phyloP scores from a whole-genome alignment of 2,888 invertebrate species.

The Marronus borbonicus region DNA sequence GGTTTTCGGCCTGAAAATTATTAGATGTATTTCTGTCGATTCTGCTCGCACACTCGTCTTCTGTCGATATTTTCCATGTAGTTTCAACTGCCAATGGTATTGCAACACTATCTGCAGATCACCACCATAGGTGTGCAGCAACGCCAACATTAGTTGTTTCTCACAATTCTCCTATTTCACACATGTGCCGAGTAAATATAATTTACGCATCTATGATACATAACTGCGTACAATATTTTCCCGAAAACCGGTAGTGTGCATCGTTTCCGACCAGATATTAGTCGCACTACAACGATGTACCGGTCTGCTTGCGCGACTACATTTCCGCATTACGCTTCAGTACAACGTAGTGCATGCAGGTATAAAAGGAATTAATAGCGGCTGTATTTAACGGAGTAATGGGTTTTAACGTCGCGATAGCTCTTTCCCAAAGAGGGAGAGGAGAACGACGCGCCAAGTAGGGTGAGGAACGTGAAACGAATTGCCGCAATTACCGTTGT shows the following conservation, averaged over 20 bases:
- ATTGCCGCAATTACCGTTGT: slow-evolving; percentile 33
- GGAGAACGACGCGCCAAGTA: neutral
- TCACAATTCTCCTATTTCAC: slow-evolving; percentile 6
- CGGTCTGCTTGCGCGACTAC: neutral
- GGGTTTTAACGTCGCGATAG: slow-evolving; percentile 22
- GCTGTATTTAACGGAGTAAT: slow-evolving; percentile 38
- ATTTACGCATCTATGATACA: slow-evolving; percentile 13
- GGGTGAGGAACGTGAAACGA: neutral
- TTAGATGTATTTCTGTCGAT: neutral
- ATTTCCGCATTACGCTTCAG: neutral
- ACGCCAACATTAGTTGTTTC: neutral
- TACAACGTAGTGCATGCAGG: slow-evolving; percentile 5
- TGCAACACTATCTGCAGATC: slow-evolving; percentile 16
- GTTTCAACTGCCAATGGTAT: slow-evolving; percentile 13
- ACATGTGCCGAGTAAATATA: slow-evolving; percentile 11
- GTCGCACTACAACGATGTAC: neutral
- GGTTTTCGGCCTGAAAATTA: slow-evolving; percentile 24
- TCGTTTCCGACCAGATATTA: neutral
- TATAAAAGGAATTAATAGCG: slow-evolving; percentile 35
- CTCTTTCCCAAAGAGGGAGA: neutral
- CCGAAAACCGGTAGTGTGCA: neutral
- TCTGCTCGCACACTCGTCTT: neutral
- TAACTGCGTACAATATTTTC: slow-evolving; percentile 12
- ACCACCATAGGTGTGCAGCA: neutral
- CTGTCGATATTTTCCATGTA: neutral